phyloP scores from a whole-genome alignment of 2,113 vertebrate genomes.

The Thinocorus orbignyianus region DNA sequence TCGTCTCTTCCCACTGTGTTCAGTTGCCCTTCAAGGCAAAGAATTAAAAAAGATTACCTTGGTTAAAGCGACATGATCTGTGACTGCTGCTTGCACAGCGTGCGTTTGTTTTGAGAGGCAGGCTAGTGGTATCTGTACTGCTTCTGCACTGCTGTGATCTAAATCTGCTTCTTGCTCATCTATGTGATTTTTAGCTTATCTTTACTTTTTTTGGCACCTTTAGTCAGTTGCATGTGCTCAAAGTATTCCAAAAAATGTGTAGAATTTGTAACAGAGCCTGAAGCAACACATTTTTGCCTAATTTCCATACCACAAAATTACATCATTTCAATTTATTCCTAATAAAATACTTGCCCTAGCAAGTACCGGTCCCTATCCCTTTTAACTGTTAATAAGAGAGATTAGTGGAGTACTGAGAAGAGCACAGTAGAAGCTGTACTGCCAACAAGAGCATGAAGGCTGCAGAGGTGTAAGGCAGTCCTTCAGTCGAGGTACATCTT shows the following conservation, averaged over 20 bases:
- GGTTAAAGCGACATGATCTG: neutral
- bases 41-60: slow-evolving; percentile 2
- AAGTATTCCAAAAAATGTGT: neutral
- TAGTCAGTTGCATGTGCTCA: neutral
- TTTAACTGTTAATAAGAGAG: neutral
- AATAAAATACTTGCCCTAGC: neutral
- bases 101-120: neutral
- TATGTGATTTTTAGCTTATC: neutral
- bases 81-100: slow-evolving; percentile 38
- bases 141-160: neutral
- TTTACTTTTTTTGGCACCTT: neutral
- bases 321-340: neutral
- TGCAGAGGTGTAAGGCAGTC: neutral
- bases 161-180: neutral
- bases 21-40: slow-evolving; percentile 19
- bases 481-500: neutral
- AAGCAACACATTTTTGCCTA: neutral
- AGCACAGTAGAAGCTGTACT: neutral
- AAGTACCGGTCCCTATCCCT: neutral
- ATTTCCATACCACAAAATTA: neutral
- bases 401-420: neutral
- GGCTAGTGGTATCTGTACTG: neutral
- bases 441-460: neutral
- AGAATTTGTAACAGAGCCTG: neutral
- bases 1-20: slow-evolving; percentile 11